Percentiles rank a stretch among this genome's conserved stretches.
Evolutionary conservation across 2,888 invertebrate genomes (phyloP).

Genomic region (Fissipunctia ypsillon): DNA sequence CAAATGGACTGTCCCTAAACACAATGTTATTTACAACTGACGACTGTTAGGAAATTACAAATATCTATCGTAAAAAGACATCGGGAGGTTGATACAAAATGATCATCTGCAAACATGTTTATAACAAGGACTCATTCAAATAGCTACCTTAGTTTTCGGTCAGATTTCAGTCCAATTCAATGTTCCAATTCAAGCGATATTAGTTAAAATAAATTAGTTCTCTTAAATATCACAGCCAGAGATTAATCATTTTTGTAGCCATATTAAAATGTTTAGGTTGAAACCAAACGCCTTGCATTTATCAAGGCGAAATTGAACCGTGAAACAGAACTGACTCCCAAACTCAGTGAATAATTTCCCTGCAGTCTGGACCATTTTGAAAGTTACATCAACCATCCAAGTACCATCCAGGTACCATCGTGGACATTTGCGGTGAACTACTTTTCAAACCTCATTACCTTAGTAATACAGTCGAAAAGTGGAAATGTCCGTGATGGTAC

Average conservation of each 20-base stretch:
- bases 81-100: background rate
- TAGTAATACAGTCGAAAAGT: too few species aligned
- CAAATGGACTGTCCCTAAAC: background rate
- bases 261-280: background rate
- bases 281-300: background rate
- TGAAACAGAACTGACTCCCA: background rate
- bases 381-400: too few species aligned
- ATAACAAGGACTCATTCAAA: background rate
- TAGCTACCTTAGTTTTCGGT: background rate
- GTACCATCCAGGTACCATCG: too few species aligned
- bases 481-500: too few species aligned
- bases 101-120: background rate
- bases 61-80: background rate
- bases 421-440: too few species aligned
- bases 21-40: background rate
- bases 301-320: background rate
- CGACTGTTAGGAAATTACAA: background rate
- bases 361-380: background rate
- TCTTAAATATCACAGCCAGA: background rate
- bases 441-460: too few species aligned
- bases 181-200: background rate
- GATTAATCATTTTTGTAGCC: background rate
- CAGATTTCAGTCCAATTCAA: background rate
- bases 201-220: background rate
- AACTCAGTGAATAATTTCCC: constrained; percentile 20